Conservation (phyloP, 2,797 vertebrate species). For the Premnoplex brunnescens region DNA sequence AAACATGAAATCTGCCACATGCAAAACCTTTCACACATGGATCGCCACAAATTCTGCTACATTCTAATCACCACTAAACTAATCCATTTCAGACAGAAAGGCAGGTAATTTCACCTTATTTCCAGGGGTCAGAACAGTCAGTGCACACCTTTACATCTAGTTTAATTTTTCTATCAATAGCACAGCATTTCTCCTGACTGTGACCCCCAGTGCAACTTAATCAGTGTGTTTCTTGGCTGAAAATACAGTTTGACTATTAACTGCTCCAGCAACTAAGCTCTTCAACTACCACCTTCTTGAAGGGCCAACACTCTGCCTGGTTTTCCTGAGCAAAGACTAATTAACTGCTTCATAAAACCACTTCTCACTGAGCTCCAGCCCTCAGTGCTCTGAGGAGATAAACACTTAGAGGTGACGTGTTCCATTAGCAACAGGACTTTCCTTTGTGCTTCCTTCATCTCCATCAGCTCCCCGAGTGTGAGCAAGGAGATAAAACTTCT, state of each 20-base stretch:
- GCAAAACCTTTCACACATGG: not conserved
- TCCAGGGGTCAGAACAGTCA: not conserved
- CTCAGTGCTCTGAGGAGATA: not conserved
- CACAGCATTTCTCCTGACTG: not conserved
- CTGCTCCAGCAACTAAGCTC: not conserved
- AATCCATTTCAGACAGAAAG: not conserved
- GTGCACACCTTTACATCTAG: not conserved
- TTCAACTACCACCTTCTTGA: not conserved
- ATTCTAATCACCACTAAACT: not conserved
- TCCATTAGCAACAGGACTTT: not conserved
- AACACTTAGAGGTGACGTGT: not conserved
- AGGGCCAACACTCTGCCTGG: not conserved
- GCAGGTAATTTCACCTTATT: not conserved
- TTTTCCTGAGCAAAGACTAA: not conserved
- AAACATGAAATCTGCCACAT: rapidly evolving
- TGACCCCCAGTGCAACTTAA: not conserved
- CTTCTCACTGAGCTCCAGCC: not conserved
- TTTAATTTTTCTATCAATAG: not conserved
- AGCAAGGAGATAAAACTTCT: not conserved
- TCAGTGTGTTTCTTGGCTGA: not conserved
- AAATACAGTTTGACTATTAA: not conserved
- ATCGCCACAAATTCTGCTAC: not conserved
- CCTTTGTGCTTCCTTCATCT: not conserved
- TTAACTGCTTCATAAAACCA: not conserved
- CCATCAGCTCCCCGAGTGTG: not conserved